Evolutionary conservation across 2,888 invertebrate species (phyloP).

Genomic region (Iphiclides podalirius): DNA sequence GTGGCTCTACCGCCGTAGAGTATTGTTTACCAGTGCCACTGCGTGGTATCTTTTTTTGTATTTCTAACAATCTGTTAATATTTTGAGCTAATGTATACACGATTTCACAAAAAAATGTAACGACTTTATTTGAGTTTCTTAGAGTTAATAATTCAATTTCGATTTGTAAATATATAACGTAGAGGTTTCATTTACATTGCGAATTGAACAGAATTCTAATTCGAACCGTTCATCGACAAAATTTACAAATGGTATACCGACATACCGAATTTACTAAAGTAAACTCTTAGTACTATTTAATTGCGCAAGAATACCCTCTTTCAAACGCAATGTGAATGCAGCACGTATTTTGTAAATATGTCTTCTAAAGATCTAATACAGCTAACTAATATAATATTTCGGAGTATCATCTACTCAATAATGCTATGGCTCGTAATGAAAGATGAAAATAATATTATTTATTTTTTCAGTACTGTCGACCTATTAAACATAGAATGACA

Average conservation of each 20-base stretch:
- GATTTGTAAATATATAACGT: conserved; percentile 11
- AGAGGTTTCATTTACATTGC: conserved; percentile 1
- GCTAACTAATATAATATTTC: conserved; percentile 25
- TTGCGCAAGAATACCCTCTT: neutral
- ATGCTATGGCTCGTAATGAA: conserved; percentile 57
- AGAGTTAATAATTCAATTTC: conserved; percentile 8
- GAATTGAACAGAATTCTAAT: neutral
- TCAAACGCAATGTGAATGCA: conserved; percentile 1
- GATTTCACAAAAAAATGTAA: neutral
- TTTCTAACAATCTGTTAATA: too few species aligned
- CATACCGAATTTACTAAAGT: too few species aligned
- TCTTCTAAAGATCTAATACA: conserved; percentile 4
- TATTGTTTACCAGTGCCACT: neutral
- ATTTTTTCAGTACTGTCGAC: conserved; percentile 68
- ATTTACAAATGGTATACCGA: too few species aligned
- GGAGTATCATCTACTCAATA: conserved; percentile 43
- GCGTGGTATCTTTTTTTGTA: neutral
- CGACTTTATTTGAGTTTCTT: neutral
- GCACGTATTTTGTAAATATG: conserved; percentile 16
- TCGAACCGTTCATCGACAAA: too few species aligned
- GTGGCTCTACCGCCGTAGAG: too few species aligned
- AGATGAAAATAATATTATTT: conserved; percentile 54
- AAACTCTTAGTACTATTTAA: too few species aligned
- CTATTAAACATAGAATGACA: conserved; percentile 48
- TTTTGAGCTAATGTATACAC: too few species aligned